Percentiles rank a stretch among this genome's conserved stretches.
phyloP scores from a whole-genome alignment of 2,888 invertebrate species.

The Capitulum mitella region DNA sequence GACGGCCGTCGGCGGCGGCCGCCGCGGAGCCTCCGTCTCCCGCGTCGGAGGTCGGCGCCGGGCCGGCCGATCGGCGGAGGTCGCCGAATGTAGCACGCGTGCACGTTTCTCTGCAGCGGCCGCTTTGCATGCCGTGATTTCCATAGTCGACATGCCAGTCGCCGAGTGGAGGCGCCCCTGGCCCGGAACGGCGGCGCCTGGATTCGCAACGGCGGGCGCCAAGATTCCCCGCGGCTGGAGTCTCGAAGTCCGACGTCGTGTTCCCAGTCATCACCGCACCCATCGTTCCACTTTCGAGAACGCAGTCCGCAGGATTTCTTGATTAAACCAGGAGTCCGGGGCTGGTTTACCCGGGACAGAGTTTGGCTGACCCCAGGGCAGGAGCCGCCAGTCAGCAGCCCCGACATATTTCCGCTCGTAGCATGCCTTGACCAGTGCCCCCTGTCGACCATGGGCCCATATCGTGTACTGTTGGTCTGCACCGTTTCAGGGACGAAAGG shows the following conservation, averaged over 20 bases:
- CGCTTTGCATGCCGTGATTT: neutral
- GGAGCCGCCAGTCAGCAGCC: neutral
- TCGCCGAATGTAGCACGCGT: neutral
- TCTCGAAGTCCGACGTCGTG: too few species aligned
- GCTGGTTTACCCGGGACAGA: too few species aligned
- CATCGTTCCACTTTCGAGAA: too few species aligned
- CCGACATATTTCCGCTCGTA: neutral
- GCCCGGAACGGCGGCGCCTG: too few species aligned
- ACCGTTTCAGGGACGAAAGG: neutral
- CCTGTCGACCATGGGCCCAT: neutral
- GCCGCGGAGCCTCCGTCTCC: neutral
- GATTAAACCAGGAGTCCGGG: too few species aligned
- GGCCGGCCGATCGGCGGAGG: neutral
- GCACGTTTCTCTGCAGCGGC: neutral
- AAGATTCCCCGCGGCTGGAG: too few species aligned
- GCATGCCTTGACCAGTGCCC: neutral
- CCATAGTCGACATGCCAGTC: neutral
- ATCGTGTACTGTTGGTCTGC: slow-evolving; percentile 13
- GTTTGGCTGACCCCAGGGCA: neutral
- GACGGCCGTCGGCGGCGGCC: neutral
- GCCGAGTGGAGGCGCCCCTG: too few species aligned
- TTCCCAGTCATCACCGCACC: neutral
- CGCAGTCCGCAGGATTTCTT: too few species aligned
- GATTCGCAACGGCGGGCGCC: too few species aligned
- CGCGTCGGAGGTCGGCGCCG: neutral